Percentiles rank a stretch among this genome's conserved stretches.
phyloP scores from a whole-genome alignment of 2,113 vertebrate species.

The Tenrec ecaudatus region DNA sequence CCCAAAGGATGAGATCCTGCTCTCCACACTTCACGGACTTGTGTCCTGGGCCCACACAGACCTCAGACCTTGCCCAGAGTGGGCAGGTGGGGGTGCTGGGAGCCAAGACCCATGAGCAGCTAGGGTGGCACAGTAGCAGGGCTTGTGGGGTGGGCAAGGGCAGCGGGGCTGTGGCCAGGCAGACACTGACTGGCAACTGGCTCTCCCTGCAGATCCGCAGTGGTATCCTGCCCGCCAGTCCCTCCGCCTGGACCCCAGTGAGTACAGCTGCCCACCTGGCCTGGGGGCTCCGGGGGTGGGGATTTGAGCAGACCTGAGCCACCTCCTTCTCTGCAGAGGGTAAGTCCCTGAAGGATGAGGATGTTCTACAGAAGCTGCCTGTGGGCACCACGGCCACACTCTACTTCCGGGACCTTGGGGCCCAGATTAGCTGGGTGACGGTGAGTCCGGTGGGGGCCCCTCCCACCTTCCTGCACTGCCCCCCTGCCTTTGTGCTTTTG shows the following conservation, averaged over 20 bases:
- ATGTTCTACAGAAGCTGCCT: slow-evolving; percentile 94
- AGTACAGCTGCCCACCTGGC: slow-evolving; percentile 75
- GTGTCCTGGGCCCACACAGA: background rate
- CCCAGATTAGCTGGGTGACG: slow-evolving; percentile 98
- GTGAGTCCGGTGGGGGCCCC: slow-evolving; percentile 84
- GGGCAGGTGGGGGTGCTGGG: background rate
- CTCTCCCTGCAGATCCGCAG: slow-evolving; percentile 90
- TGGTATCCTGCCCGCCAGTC: slow-evolving; percentile 96
- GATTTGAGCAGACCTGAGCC: slow-evolving; percentile 25
- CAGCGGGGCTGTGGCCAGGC: background rate
- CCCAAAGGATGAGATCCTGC: background rate
- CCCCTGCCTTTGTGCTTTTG: too few relatives aligned
- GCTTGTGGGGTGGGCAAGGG: fast-evolving
- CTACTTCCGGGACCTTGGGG: slow-evolving; percentile 96
- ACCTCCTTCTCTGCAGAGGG: slow-evolving; percentile 89
- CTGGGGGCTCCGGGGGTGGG: background rate
- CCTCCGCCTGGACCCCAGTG: slow-evolving; percentile 95
- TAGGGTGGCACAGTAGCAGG: background rate
- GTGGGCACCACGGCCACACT: slow-evolving; percentile 97
- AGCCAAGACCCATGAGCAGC: background rate
- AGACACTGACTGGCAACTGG: background rate
- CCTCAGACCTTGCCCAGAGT: background rate
- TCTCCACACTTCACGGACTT: background rate
- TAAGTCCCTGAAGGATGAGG: slow-evolving; percentile 95
- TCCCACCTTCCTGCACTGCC: too few relatives aligned